Evolutionary conservation across 2,888 invertebrate genomes (phyloP).

Genomic region (Megaustenia siamemsis): DNA sequence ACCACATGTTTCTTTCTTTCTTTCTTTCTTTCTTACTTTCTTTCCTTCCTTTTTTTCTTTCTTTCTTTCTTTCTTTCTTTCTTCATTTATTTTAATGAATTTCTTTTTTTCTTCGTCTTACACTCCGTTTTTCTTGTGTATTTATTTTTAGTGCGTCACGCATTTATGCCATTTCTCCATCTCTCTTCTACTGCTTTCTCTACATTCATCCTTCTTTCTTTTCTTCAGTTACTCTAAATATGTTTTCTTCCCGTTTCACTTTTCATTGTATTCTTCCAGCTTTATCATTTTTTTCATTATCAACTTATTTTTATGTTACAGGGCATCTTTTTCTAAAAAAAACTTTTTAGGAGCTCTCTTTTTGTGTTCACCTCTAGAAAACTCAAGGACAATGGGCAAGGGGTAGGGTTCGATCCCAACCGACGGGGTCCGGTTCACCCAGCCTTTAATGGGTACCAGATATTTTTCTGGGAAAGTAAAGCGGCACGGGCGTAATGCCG

Average conservation of each 20-base stretch:
- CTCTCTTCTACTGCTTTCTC: background rate
- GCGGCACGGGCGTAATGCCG: no score
- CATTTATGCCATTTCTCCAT: background rate
- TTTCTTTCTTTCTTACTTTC: conserved; percentile 10
- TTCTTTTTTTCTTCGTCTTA: background rate
- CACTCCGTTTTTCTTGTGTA: background rate
- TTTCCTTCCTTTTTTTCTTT: background rate
- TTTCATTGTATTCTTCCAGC: background rate
- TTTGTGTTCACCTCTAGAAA: no score
- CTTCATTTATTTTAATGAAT: background rate
- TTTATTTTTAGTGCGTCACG: background rate
- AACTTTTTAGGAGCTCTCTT: no score
- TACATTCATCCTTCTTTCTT: no score
- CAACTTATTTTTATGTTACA: background rate
- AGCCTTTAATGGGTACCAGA: no score
- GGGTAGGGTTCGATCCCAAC: no score
- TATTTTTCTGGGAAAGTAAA: no score
- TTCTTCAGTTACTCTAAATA: background rate
- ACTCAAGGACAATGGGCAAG: no score
- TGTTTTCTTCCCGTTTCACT: background rate
- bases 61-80: background rate
- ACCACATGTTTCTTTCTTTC: conserved; percentile 34
- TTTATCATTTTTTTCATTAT: background rate
- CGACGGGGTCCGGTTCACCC: no score
- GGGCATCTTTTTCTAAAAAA: no score